Evolutionary conservation across 2,113 vertebrate species (phyloP), one percentile per base, ranked within the genome.

Genomic region (Toxotes chatareus): DNA sequence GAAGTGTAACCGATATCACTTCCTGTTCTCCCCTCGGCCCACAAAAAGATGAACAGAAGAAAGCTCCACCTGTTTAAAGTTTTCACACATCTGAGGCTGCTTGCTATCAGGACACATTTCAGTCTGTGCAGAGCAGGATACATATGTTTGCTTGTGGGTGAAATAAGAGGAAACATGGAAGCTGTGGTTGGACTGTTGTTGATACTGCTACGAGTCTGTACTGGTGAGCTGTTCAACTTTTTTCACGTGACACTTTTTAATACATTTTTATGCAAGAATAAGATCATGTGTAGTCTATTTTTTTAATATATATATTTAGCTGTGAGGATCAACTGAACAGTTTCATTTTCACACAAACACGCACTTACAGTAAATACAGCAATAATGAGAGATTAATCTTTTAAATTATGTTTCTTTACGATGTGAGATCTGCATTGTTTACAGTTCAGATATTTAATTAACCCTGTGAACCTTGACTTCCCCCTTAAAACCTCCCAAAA

Each of bases 181-280:
- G 60, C 71, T 66, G 76, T 73, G 36, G 16, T 57, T 57, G 66
- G 72, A 63, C 14, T 83, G 55, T 53, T 79, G 42, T 0, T 83
- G 71, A 11, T 79, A 16, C 4, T 79, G 4, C 10, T 61, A 0
- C 13, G 49, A 34, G 66, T 79, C 17, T 66, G 49, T 42, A 17
- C 62, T 44, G 75, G 85, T 86, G 61, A 86, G 75, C 32, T 51
- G 19, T 9, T 51, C 19, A 51, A 7, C 5, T 27, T 72, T 32
- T 66, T n/a, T 55, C n/a, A 23, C 23, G 51, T 23, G 19, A n/a
- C 10, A 21, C 49, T 51, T 21, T 21, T 21, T 53, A 36, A 36
- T 36, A 36, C 19, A 21, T 21, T 51, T 51, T 21, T 21, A 19
- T 49, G 17, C 5, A 19, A 2, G 17, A 49, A 7, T 21, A 2